Conservation (phyloP, 2,888 invertebrate species). For the Ophion slaviceki region DNA sequence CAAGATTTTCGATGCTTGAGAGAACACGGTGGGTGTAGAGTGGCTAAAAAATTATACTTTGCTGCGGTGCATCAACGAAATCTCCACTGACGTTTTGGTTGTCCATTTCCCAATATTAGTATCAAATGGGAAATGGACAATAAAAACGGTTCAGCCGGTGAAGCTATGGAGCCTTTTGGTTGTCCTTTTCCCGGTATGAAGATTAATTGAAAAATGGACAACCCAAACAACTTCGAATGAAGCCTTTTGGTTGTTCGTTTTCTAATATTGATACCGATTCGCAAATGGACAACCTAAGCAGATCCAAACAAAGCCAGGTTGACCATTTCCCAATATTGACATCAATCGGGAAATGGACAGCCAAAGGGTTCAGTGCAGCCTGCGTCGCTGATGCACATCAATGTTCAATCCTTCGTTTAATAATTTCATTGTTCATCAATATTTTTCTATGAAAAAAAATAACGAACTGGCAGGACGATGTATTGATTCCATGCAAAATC, state of each 20-base stretch:
- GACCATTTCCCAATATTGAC: too few species aligned
- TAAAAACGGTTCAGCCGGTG: too few species aligned
- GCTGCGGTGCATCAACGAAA: neutral
- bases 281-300: too few species aligned
- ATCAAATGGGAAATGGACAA: too few species aligned
- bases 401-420: neutral
- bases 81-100: neutral
- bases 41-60: neutral
- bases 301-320: too few species aligned
- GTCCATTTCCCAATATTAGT: neutral
- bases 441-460: neutral
- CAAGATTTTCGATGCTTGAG: neutral
- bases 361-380: neutral
- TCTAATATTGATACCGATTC: too few species aligned
- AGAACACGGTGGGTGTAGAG: neutral
- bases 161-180: too few species aligned
- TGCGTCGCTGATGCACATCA: neutral
- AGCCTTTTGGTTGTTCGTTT: too few species aligned
- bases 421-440: neutral
- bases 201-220: neutral
- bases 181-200: too few species aligned
- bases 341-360: too few species aligned
- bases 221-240: neutral
- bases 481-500: neutral
- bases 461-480: neutral